Evolutionary conservation across 2,888 invertebrate species (phyloP), one percentile per base, ranked within the genome.

Genomic region (Conchocele bisecta): DNA sequence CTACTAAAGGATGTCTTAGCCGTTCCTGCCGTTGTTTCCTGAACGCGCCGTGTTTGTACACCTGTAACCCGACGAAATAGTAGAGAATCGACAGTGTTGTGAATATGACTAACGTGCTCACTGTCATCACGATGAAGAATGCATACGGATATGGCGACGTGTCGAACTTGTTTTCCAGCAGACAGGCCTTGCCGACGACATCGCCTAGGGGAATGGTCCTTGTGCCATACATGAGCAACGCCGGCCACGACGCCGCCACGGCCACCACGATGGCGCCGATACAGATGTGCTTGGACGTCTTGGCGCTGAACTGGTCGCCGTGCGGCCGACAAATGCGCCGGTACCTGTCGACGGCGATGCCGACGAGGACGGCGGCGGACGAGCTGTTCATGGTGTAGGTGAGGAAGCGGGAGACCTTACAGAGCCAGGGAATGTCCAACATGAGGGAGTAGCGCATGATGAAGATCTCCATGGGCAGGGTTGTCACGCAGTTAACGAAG

Each of bases 171-270:
- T 81, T 74, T 44, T 79, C 68, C 1, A 82, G 41, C 7, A 61
- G 57, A 51, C 82, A 82, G 7, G 73, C 44, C 15, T 69, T 69
- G 17, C 70, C 70, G 22, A 35, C 37, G 11, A 57, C 35, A n/a
- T 60, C 46, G 1, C 57, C 63, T 1, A 70, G 20, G 9, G 46
- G 29, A 4, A 75, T 46, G 26, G 37, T 69, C 33, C 77, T 61
- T 51, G 77, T 83, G 7, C 86, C 86, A 46, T 85, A 86, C 1
- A 86, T 41, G 7, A 84, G 42, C 0, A 86, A 57, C 11, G 83
- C 68, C 1, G 86, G 84, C 76, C 83, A 82, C 4, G 80, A 70
- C 3, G 68, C 58, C 24, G 58, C 24, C n/a, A 79, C 41, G 6
- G 79, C 63, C 20, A 74, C 33, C 0, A 75, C 13, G 13, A 85